Evolutionary conservation across 2,113 vertebrate genomes (phyloP), one percentile per base, ranked within the genome.

Genomic region (Thamnaconus septentrionalis): DNA sequence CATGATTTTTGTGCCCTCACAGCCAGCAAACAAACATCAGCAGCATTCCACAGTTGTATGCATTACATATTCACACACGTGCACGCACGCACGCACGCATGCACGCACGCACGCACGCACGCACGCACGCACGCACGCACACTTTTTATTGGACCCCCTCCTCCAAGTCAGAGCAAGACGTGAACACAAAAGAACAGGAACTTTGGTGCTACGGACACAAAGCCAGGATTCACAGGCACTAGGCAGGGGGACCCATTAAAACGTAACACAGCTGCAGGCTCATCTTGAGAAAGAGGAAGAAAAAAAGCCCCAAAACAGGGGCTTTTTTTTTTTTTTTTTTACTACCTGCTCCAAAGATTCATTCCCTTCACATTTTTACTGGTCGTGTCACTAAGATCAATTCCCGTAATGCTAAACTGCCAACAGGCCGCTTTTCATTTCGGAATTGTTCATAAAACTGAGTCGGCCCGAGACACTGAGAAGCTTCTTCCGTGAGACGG

Each of bases 161-260:
- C 54, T 62, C 48, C 58, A 48, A 59, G 57, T 75, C 41, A 31
- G 72, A 65, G 40, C 63, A 60, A 73, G 50, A 69, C 31, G 75
- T 62, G 10, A 59, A 53, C 47, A 67, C 64, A 64, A 73, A 72
- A 73, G 76, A 73, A 79, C 59, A 78, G 78, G 78, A 87, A 80
- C 78, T 64, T 72, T 68, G 49, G 71, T 70, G 69, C 59, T 48
- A 45, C 60, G 62, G 67, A 75, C 76, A 91, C 87, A 91, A 91
- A 91, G 84, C 66, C 69, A 51, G 79, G 79, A 90, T 91, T 91
- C 84, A 88, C 59, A 75, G 78, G 73, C 60, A 46, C 66, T 76
- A 4, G 59, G 69, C 18, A 65, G 63, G 80, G 73, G 79, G 80
- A 80, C 66, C 56, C 61, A 85, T 87, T 89, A 87, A 87, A 88